Conservation (phyloP, 2,888 invertebrate genomes). For the Drosophila sordidapex region DNA sequence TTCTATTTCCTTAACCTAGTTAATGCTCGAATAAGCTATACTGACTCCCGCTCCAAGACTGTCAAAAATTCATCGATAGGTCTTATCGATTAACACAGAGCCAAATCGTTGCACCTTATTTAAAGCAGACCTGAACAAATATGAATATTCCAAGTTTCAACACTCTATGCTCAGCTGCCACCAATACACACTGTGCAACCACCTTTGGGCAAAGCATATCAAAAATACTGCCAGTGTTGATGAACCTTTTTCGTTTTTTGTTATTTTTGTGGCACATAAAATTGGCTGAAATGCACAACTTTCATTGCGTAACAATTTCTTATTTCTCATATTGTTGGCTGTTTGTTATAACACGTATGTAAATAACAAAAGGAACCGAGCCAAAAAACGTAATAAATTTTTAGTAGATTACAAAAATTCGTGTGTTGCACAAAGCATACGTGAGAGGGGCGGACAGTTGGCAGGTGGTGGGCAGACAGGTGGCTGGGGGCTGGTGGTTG, state of each 20-base stretch:
- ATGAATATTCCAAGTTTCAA: neutral
- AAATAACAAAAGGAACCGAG: slow-evolving; percentile 47
- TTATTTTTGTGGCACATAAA: slow-evolving; percentile 34
- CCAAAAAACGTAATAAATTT: slow-evolving; percentile 70
- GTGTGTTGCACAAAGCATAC: slow-evolving; percentile 53
- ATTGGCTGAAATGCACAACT: slow-evolving; percentile 49
- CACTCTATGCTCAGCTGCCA: neutral
- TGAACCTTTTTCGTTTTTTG: slow-evolving; percentile 27
- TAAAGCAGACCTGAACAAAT: neutral
- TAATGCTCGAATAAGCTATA: neutral
- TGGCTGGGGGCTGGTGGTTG: neutral
- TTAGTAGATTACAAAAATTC: slow-evolving; percentile 67
- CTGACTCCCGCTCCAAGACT: rapidly evolving
- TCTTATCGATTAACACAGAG: neutral
- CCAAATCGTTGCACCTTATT: neutral
- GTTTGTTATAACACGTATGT: slow-evolving; percentile 43
- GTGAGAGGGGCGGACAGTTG: slow-evolving; percentile 11
- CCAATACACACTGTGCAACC: neutral
- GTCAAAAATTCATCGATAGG: neutral
- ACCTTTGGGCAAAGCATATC: neutral
- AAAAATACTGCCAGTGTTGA: slow-evolving; percentile 8
- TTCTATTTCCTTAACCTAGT: neutral
- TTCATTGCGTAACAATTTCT: slow-evolving; percentile 42
- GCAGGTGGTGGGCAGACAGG: neutral
- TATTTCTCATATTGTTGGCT: slow-evolving; percentile 10